Evolutionary conservation across 2,113 vertebrate genomes (phyloP).

Genomic region (Mus musculus): DNA sequence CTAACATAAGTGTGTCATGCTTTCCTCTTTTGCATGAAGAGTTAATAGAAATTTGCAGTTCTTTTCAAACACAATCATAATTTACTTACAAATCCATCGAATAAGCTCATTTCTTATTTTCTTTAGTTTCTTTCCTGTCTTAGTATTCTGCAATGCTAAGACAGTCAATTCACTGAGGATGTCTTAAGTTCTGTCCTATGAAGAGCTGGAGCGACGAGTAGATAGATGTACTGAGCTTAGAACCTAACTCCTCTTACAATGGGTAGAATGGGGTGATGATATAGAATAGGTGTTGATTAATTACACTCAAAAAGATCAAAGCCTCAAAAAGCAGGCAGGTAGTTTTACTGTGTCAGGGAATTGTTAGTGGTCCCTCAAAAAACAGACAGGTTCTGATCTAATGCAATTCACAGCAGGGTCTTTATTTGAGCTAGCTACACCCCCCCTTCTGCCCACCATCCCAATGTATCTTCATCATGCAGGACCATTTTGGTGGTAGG

Average conservation of each 20-base stretch:
- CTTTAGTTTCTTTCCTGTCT: background rate
- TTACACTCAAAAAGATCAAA: background rate
- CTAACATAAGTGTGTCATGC: too few species aligned
- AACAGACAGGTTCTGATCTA: too few species aligned
- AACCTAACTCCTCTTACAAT: background rate
- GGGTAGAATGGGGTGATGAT: background rate
- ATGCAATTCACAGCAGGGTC: too few species aligned
- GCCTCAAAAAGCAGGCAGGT: background rate
- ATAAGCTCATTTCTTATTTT: background rate
- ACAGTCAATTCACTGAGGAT: background rate
- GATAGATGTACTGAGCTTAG: background rate
- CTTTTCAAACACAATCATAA: slow-evolving; percentile 8
- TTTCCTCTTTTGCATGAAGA: background rate
- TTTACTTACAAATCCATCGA: background rate
- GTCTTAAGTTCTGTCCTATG: background rate
- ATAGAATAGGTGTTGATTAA: background rate
- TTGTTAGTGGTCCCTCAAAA: too few species aligned
- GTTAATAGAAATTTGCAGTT: background rate
- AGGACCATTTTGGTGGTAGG: too few species aligned
- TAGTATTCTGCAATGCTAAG: background rate
- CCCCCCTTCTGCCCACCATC: too few species aligned
- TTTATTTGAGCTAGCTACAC: too few species aligned
- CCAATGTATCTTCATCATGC: too few species aligned
- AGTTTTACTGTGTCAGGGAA: background rate
- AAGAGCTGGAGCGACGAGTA: background rate